phyloP scores from a whole-genome alignment of 2,113 vertebrate species.

The Fukomys damarensis region DNA sequence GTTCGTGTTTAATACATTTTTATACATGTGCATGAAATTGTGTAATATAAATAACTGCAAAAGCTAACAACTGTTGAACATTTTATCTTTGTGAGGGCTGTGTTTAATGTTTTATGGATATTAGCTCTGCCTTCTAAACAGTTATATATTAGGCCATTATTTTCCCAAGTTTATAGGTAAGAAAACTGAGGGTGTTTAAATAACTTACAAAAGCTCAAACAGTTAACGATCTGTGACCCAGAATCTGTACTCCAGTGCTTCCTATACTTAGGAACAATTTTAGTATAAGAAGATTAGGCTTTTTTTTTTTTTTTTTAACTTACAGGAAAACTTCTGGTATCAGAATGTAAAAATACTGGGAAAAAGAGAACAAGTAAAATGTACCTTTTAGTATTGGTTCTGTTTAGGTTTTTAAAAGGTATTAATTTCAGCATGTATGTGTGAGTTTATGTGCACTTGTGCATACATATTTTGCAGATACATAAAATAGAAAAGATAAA shows the following conservation, averaged over 20 bases:
- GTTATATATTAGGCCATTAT: background rate
- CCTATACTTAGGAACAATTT: background rate
- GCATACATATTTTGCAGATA: background rate
- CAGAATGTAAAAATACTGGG: background rate
- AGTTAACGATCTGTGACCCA: background rate
- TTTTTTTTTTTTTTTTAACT: background rate
- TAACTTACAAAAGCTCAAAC: background rate
- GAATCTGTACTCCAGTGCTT: background rate
- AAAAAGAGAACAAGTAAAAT: background rate
- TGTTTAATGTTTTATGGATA: background rate
- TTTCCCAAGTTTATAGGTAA: background rate
- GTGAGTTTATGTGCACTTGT: background rate
- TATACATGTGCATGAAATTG: background rate
- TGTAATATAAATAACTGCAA: background rate
- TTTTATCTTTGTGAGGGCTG: background rate
- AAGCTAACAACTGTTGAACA: background rate
- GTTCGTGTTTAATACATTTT: background rate
- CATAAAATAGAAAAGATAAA: background rate
- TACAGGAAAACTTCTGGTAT: slow-evolving; percentile 9
- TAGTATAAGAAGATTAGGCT: background rate
- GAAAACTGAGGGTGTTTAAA: background rate
- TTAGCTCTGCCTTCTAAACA: background rate
- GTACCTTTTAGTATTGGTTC: background rate
- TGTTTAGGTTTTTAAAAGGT: background rate
- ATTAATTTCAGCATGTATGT: background rate